Evolutionary conservation across 2,888 invertebrate species (phyloP), one percentile per base, ranked within the genome.

Genomic region (Mycalesis mineus): DNA sequence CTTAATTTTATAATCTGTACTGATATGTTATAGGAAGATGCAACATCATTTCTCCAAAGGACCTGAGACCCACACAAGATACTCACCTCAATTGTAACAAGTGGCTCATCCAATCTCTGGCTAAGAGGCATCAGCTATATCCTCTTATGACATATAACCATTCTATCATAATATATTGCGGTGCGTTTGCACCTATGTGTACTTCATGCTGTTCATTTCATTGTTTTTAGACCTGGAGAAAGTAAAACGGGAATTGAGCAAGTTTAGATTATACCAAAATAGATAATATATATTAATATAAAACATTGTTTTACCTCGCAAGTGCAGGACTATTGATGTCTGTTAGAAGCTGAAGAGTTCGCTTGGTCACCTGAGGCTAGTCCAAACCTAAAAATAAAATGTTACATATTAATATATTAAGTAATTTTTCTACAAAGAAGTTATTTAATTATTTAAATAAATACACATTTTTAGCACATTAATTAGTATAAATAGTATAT

Each of bases 101-200:
- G 88, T 80, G 89, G 88, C 76, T 90, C 90, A 80, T 90, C 88
- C 84, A 89, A 83, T 80, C 78, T 89, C 88, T 88, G 84, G 75
- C 88, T 84, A 82, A 87, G 90, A 88, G 90, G 90, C 90, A 90
- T 90, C 90, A 90, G 90, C 90, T 90, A 84, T 78, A 82, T 71
- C 87, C 88, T 87, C 84, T 82, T 71, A 81, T 77, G 70, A 81
- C 82, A 79, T 82, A 82, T 80, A 81, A 87, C 83, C 84, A 77
- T 81, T 84, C 84, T 85, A 89, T 84, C 88, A 88, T 89, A 87
- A 82, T 88, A 83, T 74, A 68, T 74, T 70, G 74, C 68, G 88
- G 89, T 87, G 88, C 88, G 67, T 68, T 60, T 73, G 88, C 89
- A 88, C 88, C 88, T 78, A 82, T 67, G 71, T 74, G 71, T 71